A percentile compares a stretch with the other conserved stretches of the same genome.
phyloP scores from a whole-genome alignment of 2,113 vertebrate genomes.

The Symphodus melops region DNA sequence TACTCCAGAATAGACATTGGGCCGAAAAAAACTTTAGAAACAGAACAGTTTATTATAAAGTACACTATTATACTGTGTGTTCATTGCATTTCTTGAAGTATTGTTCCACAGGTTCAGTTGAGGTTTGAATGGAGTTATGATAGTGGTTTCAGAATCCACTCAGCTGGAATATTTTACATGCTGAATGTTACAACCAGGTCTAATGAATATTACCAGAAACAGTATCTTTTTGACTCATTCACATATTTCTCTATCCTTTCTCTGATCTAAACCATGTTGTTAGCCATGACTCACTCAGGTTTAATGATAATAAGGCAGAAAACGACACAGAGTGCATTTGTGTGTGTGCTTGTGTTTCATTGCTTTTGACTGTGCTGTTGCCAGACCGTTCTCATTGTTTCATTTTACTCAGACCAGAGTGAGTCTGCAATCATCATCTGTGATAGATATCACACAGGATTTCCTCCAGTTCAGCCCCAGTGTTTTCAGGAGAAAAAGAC shows the following conservation, averaged over 20 bases:
- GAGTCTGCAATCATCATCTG: constrained; percentile 56
- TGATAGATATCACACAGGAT: constrained; percentile 73
- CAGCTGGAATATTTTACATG: neutral
- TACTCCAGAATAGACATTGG: constrained; percentile 4
- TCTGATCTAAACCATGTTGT: constrained; percentile 36
- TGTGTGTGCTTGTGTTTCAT: constrained; percentile 1
- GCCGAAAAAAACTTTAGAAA: neutral
- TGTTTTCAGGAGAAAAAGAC: constrained; percentile 60
- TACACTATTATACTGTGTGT: neutral
- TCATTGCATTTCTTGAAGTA: neutral
- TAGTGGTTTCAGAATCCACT: neutral
- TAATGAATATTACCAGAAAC: neutral
- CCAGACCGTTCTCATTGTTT: constrained; percentile 64
- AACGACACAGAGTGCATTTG: constrained; percentile 1
- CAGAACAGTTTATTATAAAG: neutral
- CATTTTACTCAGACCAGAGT: constrained; percentile 23
- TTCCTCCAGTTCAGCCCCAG: constrained; percentile 63
- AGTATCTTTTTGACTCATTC: constrained; percentile 2
- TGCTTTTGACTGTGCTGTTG: constrained; percentile 39
- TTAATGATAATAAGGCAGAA: constrained; percentile 43
- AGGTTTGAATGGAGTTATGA: too few species aligned
- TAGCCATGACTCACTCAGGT: constrained; percentile 54
- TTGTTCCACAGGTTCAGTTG: too few species aligned
- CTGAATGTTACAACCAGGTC: neutral
- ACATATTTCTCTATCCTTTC: neutral